Percentiles rank a stretch among this genome's conserved stretches.
These are phyloP conservation scores for Torymus auratus DNA, from an alignment of 2,888 invertebrate species.

Conservation along the genomic window DNA sequence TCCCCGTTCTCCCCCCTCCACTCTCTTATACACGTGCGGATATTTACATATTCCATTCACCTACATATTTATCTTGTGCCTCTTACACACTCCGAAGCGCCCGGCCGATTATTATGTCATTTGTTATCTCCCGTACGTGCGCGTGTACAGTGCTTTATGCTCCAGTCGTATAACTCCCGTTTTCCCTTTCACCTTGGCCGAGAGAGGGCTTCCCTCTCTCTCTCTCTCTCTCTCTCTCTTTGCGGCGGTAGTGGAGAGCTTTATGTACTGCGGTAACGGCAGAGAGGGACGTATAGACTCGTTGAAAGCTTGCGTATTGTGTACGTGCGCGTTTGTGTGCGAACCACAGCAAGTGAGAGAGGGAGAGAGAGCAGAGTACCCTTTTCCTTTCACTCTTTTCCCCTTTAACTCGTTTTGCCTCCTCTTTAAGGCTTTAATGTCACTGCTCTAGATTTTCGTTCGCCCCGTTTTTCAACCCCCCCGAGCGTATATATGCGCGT, in stretches of 20 bases:
- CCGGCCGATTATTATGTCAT: slow-evolving; percentile 51
- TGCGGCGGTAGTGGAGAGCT: neutral
- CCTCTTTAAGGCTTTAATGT: slow-evolving; percentile 37
- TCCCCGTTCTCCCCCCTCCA: too few relatives aligned
- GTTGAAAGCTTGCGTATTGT: slow-evolving; percentile 4
- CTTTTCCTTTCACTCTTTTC: slow-evolving; percentile 8
- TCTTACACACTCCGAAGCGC: slow-evolving; percentile 10
- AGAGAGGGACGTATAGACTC: neutral
- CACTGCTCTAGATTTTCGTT: slow-evolving; percentile 41
- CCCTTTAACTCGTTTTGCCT: slow-evolving; percentile 43
- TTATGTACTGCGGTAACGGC: neutral
- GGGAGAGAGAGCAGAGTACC: too few relatives aligned
- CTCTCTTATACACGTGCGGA: neutral
- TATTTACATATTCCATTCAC: slow-evolving; percentile 57
- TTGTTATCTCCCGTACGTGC: slow-evolving; percentile 37
- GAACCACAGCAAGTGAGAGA: too few relatives aligned
- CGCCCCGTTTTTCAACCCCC: neutral
- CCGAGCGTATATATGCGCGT: neutral
- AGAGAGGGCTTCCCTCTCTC: neutral
- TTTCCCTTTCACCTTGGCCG: slow-evolving; percentile 48
- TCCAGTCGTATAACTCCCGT: slow-evolving; percentile 11
- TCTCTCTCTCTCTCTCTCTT: neutral
- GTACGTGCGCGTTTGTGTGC: too few relatives aligned
- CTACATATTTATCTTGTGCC: slow-evolving; percentile 55
- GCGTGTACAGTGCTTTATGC: neutral